These are phyloP conservation scores for Erethizon dorsatum DNA, from an alignment of 2,797 vertebrate species.

Conservation along the genomic window DNA sequence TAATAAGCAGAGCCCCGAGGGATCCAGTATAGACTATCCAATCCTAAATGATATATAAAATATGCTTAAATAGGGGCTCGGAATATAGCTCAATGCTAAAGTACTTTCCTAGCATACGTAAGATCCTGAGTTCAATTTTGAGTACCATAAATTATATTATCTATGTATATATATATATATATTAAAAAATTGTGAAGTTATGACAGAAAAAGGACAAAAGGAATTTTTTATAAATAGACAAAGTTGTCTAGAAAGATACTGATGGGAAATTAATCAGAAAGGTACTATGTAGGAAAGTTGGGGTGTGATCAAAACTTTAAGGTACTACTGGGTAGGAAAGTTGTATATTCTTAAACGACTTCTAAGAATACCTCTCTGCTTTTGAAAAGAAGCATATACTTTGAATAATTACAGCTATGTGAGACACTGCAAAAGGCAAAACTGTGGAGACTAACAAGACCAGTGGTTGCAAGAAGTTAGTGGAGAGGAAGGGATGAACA, in stretches of 20 bases:
- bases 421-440: too few relatives aligned
- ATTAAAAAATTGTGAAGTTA: not conserved
- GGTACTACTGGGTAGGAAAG: not conserved
- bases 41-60: not conserved
- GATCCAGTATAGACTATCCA: not conserved
- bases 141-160: not conserved
- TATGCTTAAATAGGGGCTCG: not conserved
- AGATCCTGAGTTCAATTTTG: not conserved
- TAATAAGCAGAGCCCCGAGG: not conserved
- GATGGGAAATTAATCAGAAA: slow-evolving; percentile 25
- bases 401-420: too few relatives aligned
- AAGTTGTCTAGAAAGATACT: not conserved
- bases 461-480: not conserved
- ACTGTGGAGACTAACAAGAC: not conserved
- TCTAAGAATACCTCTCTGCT: not conserved
- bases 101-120: not conserved
- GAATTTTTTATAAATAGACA: not conserved
- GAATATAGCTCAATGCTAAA: not conserved
- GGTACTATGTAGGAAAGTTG: not conserved
- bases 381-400: not conserved
- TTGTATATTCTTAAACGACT: not conserved
- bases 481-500: not conserved
- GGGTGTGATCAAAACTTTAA: not conserved
- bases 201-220: not conserved
- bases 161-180: not conserved